phyloP scores from a whole-genome alignment of 2,797 vertebrate species.

The Amblyraja radiata region DNA sequence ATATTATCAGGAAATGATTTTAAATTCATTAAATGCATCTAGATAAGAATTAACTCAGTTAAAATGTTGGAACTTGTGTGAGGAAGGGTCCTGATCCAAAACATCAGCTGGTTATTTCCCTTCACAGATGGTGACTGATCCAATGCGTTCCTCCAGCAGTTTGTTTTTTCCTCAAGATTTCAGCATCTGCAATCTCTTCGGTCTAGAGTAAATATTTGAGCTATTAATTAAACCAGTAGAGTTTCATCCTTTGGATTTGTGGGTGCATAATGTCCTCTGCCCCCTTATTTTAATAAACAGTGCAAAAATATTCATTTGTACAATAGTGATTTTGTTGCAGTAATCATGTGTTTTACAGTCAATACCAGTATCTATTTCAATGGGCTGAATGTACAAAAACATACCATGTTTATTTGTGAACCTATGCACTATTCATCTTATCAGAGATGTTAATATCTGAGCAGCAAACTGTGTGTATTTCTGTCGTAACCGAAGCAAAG shows the following conservation, averaged over 20 bases:
- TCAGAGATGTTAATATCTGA: background rate
- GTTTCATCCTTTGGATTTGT: too few relatives aligned
- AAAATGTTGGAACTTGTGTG: background rate
- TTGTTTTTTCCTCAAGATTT: too few relatives aligned
- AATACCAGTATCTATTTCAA: background rate
- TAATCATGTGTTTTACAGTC: background rate
- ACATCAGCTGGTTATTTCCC: too few relatives aligned
- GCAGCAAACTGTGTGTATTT: background rate
- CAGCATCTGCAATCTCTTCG: too few relatives aligned
- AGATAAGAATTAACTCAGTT: background rate
- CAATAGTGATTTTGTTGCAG: background rate
- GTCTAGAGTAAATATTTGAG: too few relatives aligned
- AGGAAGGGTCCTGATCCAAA: too few relatives aligned
- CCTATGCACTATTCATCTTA: background rate
- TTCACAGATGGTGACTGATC: too few relatives aligned
- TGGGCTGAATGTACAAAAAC: background rate
- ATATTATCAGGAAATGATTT: background rate
- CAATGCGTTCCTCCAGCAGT: too few relatives aligned
- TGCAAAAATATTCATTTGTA: background rate
- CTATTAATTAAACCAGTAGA: too few relatives aligned
- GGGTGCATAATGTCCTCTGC: background rate
- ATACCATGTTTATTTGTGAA: background rate
- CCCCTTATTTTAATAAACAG: background rate
- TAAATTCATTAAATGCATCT: background rate
- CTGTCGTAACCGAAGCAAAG: background rate